A percentile compares a stretch with the other conserved stretches of the same genome.
Conservation (phyloP, 2,888 invertebrate genomes). For the Acholoe squamosa region DNA sequence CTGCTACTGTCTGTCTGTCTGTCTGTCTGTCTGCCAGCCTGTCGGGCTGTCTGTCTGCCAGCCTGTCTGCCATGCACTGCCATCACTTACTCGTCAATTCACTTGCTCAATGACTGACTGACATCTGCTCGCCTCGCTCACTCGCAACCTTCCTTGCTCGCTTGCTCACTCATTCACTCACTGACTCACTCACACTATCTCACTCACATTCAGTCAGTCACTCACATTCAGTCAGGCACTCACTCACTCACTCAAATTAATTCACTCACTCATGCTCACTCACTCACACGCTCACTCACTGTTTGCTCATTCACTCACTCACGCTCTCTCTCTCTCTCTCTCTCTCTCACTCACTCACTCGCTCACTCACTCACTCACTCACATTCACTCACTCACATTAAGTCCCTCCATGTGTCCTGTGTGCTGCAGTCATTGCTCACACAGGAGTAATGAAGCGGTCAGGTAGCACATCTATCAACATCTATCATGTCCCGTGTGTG, state of each 20-base stretch:
- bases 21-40: too few species aligned
- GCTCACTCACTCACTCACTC: constrained; percentile 11
- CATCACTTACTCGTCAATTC: too few species aligned
- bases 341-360: constrained; percentile 5
- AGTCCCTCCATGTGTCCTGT: background rate
- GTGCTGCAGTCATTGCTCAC: background rate
- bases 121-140: too few species aligned
- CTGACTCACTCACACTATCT: background rate
- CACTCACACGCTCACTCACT: constrained; percentile 27
- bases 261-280: background rate
- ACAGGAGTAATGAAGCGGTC: background rate
- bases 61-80: too few species aligned
- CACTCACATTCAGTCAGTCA: background rate
- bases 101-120: too few species aligned
- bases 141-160: too few species aligned
- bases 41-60: too few species aligned
- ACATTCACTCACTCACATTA: background rate
- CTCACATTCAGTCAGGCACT: background rate
- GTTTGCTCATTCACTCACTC: background rate
- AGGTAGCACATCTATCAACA: constrained; percentile 5
- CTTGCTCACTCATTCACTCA: too few species aligned
- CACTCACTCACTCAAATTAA: constrained; percentile 22
- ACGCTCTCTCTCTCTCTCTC: background rate
- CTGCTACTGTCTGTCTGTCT: too few species aligned
- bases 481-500: background rate